Conservation (phyloP, 2,113 vertebrate genomes). For the Poicephalus gulielmi region DNA sequence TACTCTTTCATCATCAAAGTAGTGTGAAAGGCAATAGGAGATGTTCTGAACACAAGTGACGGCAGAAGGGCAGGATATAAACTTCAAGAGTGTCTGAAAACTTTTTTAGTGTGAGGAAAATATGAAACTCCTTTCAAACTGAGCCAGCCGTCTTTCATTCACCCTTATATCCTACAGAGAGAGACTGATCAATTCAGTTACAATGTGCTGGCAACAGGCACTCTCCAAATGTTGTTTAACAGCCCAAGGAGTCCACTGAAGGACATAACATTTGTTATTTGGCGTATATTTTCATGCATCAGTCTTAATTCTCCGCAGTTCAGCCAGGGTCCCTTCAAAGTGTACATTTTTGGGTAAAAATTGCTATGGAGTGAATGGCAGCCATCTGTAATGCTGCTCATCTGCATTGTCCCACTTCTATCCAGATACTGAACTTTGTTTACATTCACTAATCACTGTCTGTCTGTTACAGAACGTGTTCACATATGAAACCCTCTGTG, state of each 20-base stretch:
- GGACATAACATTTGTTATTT: background rate
- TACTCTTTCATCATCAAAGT: background rate
- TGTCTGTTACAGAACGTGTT: background rate
- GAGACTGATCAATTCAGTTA: background rate
- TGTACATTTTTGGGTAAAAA: background rate
- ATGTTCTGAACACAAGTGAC: background rate
- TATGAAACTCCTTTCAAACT: background rate
- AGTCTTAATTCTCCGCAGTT: background rate
- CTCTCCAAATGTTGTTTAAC: background rate
- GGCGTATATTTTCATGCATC: background rate
- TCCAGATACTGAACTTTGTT: background rate
- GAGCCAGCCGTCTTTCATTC: background rate
- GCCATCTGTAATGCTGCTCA: background rate
- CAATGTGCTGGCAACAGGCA: background rate
- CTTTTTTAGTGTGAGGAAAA: background rate
- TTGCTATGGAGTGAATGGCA: background rate
- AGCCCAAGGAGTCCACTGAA: background rate
- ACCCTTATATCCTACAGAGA: background rate
- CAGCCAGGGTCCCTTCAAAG: background rate
- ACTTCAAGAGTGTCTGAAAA: background rate
- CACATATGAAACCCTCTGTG: background rate
- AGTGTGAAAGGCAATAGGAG: background rate
- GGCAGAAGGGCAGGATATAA: background rate
- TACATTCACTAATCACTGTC: background rate
- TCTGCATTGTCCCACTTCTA: rapidly evolving